phyloP scores from a whole-genome alignment of 2,888 invertebrate species.

The Lycophotia porphyrea region DNA sequence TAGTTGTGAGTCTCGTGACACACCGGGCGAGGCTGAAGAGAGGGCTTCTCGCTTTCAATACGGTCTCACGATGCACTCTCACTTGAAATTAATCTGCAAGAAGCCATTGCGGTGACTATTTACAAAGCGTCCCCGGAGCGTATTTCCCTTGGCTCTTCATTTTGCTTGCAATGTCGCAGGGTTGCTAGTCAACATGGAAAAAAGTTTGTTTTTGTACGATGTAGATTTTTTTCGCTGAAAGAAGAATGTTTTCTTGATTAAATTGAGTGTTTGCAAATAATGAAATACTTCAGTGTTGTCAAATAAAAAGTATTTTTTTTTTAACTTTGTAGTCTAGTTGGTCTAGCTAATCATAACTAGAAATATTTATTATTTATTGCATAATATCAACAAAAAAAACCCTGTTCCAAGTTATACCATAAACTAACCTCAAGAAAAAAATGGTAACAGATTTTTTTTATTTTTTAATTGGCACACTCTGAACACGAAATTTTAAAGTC shows the following conservation, averaged over 20 bases:
- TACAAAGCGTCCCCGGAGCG: conserved; percentile 82
- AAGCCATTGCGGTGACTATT: conserved; percentile 87
- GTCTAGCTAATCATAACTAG: not conserved
- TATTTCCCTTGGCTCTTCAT: conserved; percentile 81
- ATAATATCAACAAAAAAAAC: not conserved
- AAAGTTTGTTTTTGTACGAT: not conserved
- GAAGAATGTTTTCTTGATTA: not conserved
- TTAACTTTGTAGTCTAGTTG: not conserved
- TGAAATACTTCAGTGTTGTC: not conserved
- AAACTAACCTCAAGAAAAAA: not conserved
- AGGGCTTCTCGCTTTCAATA: conserved; percentile 72
- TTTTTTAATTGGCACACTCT: not conserved
- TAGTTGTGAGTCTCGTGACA: conserved; percentile 38
- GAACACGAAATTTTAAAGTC: not conserved
- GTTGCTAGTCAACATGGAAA: conserved; percentile 62
- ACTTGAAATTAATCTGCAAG: conserved; percentile 88
- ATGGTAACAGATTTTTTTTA: not conserved
- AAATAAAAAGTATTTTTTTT: not conserved
- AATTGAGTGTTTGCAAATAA: not conserved
- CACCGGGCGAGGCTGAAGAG: no score
- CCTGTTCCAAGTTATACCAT: not conserved
- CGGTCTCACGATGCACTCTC: conserved; percentile 77
- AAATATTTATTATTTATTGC: not conserved
- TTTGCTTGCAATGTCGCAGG: conserved; percentile 77
- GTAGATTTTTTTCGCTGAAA: not conserved